Conservation (phyloP, 1,140 invertebrate species). For the Brachionus manjavacas region DNA sequence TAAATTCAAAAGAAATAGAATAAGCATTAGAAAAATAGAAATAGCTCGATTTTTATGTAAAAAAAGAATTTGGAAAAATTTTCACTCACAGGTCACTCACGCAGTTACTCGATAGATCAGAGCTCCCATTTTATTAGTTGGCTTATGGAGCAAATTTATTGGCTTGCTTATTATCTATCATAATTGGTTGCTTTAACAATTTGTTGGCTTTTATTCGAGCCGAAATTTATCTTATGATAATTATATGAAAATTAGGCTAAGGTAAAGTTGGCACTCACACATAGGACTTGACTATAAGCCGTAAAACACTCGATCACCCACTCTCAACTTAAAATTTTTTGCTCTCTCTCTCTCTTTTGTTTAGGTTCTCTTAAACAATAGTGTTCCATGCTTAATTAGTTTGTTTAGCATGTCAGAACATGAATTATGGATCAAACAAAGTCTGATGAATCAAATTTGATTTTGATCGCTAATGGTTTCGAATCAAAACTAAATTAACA, state of each 20-base stretch:
- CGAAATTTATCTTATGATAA: background rate
- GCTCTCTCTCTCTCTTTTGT: background rate
- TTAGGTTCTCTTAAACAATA: background rate
- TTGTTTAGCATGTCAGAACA: too few species aligned
- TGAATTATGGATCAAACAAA: too few species aligned
- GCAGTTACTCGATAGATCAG: constrained; percentile 20
- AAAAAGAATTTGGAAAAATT: background rate
- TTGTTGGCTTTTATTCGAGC: background rate
- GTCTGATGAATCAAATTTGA: too few species aligned
- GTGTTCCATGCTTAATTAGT: too few species aligned
- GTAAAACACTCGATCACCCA: background rate
- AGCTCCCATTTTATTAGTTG: background rate
- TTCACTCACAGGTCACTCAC: constrained; percentile 32
- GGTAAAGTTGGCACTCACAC: background rate
- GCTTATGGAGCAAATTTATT: background rate
- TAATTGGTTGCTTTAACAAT: background rate
- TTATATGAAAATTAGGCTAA: background rate
- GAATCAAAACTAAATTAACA: too few species aligned
- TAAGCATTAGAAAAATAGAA: background rate
- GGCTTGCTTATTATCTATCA: background rate
- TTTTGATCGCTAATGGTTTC: too few species aligned
- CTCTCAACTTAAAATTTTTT: background rate
- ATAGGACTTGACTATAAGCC: background rate
- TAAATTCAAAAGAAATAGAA: background rate
- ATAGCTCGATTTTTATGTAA: background rate